Evolutionary conservation across 1,140 invertebrate genomes (phyloP), one percentile per base, ranked within the genome.

Genomic region (Phocides pigmalion): DNA sequence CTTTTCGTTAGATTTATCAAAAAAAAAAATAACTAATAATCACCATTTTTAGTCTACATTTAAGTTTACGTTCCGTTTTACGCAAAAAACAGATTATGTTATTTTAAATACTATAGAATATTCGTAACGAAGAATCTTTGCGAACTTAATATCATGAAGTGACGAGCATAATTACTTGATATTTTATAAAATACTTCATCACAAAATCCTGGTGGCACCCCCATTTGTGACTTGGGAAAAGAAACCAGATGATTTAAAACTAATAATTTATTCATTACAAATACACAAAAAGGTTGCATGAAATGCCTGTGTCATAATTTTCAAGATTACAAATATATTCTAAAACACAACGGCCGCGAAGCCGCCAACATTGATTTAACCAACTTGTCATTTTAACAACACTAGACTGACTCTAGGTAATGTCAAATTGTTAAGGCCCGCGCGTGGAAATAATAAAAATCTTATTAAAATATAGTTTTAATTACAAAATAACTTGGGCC

Each of bases 311-410:
- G 76, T 80, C 74, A 79, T 79, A 76, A 72, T 71, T 77, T 72
- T 54, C 71, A 74, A 74, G 67, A 74, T 71, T 77, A 79, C 70
- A 76, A 71, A 72, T 73, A 74, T 62, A 64, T 66, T 58, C 58
- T 70, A 70, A 67, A 67, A 68, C 53, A 69, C 63, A 64, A 66
- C 62, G 62, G 50, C 49, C 22, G 62, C 49, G 19, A 22, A 35
- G 50, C 62, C 50, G 15, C 5, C 8, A 15, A 22, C 28, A 42
- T 25, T 63, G 50, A 69, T 68, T 64, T 76, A 74, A 72, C 69
- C 87, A 89, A 90, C 81, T 90, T 90, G 88, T 87, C 86, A 90
- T 89, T 88, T 90, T 89, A 84, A 76, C 75, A 87, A 90, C 87
- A 59, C 87, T 90, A 90, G 87, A 89, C 56, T 72, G 54, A 74